Base-by-base conservation (phyloP, 2,797 vertebrate species). In the Centropyge bicolor region DNA sequence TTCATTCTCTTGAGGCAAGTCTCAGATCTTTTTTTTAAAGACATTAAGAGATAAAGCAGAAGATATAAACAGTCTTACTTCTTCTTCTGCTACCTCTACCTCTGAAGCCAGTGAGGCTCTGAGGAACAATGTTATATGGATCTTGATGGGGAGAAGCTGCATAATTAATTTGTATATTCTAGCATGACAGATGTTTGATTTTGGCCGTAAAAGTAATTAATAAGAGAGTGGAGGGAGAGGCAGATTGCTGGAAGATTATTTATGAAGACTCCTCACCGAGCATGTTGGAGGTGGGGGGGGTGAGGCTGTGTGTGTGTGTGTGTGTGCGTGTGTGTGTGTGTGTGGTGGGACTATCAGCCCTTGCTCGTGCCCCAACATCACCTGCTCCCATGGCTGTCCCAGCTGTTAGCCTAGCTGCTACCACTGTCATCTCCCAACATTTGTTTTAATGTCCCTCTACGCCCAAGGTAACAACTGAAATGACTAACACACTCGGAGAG, bases 131-230 rank as follows among this genome's bases (percentile, higher is more conserved):
- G 88, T 85, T 91, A 87, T 91, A 93, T 90, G 84, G 83, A 86
- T 90, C 81, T 87, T 95, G 93, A 95, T 91, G 89, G 89, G 89
- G 91, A 94, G 92, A 95, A 95, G 94, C 93, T 93, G 94, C 93
- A 95, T 95, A 96, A 96, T 96, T 96, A 95, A 96, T 96, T 94
- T 96, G 94, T 95, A 94, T 95, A 94, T 95, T 94, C 92, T 92
- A 90, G 86, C 88, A 92, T 94, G 94, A 96, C 95, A 96, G 95
- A 95, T 95, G 95, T 96, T 96, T 94, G 94, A 96, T 95, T 96
- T 95, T 95, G 94, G 93, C 92, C 35, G 80, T 96, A 95, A 95
- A 95, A 95, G 91, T 94, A 95, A 95, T 96, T 95, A 95, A 95
- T 93, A 93, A 91, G 89, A 92, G 93, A 93, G 94, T 86, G 83